Evolutionary conservation across 2,113 vertebrate genomes (phyloP).

Genomic region (Thinocorus orbignyianus): DNA sequence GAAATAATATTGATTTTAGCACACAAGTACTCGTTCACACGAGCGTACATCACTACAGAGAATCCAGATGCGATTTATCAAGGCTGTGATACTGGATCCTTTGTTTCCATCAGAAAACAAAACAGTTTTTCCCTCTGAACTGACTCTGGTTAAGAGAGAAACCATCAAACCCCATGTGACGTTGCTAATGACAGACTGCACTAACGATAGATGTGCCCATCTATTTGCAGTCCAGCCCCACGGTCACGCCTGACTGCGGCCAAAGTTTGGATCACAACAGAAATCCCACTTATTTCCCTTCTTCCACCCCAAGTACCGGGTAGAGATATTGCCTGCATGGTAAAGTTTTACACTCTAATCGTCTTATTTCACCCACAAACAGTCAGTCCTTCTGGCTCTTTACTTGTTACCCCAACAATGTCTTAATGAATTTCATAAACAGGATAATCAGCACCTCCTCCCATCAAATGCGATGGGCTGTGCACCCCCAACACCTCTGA

Average conservation of each 20-base stretch:
- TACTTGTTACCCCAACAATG: rapidly evolving
- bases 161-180: rapidly evolving
- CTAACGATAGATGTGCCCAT: rapidly evolving
- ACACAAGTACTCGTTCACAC: not conserved
- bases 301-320: not conserved
- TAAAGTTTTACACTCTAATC: too few relatives aligned
- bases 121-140: not conserved
- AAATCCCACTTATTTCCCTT: not conserved
- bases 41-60: not conserved
- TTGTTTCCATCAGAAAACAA: not conserved
- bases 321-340: not conserved
- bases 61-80: not conserved
- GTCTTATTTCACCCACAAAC: not conserved
- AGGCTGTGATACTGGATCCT: not conserved
- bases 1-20: not conserved
- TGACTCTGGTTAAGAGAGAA: not conserved
- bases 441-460: not conserved
- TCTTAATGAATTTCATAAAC: not conserved
- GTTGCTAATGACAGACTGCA: not conserved
- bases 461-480: too few relatives aligned
- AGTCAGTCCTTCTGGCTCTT: not conserved
- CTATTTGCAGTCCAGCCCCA: not conserved
- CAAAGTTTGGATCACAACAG: not conserved
- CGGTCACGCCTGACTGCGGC: rapidly evolving
- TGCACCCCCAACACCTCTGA: not conserved